These are phyloP conservation scores for Asarcornis scutulata DNA, from an alignment of 2,113 vertebrate genomes.

Conservation along the genomic window DNA sequence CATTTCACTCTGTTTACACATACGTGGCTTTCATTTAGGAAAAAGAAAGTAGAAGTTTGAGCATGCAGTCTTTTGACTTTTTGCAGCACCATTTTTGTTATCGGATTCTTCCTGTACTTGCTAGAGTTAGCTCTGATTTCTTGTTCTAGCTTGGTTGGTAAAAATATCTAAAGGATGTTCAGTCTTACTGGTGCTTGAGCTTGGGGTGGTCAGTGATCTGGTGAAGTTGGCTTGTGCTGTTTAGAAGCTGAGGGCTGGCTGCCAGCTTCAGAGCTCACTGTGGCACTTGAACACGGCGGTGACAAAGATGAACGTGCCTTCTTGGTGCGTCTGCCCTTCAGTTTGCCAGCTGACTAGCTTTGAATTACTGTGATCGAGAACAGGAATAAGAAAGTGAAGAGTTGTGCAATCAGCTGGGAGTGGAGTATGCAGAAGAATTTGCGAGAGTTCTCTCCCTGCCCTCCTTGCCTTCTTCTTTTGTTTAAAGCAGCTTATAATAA, in stretches of 20 bases:
- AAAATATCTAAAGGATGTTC: neutral
- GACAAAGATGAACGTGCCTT: neutral
- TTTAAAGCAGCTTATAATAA: neutral
- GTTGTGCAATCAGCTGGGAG: neutral
- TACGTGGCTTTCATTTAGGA: neutral
- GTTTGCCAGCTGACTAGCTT: neutral
- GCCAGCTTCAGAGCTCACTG: accelerated
- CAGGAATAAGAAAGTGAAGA: neutral
- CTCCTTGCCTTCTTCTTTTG: neutral
- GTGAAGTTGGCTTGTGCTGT: neutral
- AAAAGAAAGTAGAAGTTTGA: neutral
- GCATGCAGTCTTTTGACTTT: neutral
- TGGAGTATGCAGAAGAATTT: constrained; percentile 5
- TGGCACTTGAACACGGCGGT: neutral
- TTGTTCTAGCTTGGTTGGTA: neutral
- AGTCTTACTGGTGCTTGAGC: neutral
- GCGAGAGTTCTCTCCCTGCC: neutral
- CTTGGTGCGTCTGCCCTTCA: neutral
- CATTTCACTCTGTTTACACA: neutral
- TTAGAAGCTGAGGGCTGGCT: neutral
- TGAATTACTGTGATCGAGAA: neutral
- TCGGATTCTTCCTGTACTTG: neutral
- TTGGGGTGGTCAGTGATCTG: neutral
- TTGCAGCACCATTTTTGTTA: neutral
- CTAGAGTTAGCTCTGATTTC: neutral